A percentile compares a stretch with the other conserved stretches of the same genome.
Evolutionary conservation across 1,140 invertebrate species (phyloP).

Genomic region (Diachasma alloeum): DNA sequence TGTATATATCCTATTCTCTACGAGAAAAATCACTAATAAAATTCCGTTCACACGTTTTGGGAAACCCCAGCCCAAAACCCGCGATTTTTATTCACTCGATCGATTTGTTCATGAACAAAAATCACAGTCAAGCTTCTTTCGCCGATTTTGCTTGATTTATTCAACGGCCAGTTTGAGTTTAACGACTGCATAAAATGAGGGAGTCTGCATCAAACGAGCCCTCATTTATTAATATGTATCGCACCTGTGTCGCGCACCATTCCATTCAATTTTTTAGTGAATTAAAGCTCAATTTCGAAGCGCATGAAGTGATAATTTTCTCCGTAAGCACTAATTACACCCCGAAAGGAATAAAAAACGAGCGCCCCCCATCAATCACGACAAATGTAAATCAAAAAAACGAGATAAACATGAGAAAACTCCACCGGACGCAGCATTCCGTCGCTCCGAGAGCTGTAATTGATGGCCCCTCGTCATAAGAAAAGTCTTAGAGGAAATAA

Average conservation of each 20-base stretch:
- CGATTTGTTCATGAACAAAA: too few species aligned
- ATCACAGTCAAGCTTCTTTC: too few species aligned
- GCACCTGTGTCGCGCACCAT: not conserved
- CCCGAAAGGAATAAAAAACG: not conserved
- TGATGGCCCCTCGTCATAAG: conserved; percentile 38
- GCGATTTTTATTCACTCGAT: too few species aligned
- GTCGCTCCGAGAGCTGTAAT: conserved; percentile 30
- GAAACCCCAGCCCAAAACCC: too few species aligned
- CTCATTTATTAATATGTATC: conserved; percentile 6
- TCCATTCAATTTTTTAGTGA: not conserved
- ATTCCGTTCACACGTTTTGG: too few species aligned
- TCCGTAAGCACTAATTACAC: not conserved
- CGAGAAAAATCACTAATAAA: too few species aligned
- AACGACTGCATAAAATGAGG: conserved; percentile 7
- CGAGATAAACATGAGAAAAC: not conserved
- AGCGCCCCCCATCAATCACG: too few species aligned
- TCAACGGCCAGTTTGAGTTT: not conserved
- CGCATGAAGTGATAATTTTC: not conserved
- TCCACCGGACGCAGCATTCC: conserved; percentile 42
- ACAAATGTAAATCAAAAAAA: not conserved
- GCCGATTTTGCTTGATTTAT: too few species aligned
- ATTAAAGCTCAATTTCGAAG: conserved; percentile 17
- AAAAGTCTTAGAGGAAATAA: conserved; percentile 53
- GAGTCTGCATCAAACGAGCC: not conserved
- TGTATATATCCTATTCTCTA: too few species aligned